Percentiles rank a stretch among this genome's conserved stretches.
Evolutionary conservation across 2,113 vertebrate species (phyloP).

Genomic region (Limnothrissa miodon): DNA sequence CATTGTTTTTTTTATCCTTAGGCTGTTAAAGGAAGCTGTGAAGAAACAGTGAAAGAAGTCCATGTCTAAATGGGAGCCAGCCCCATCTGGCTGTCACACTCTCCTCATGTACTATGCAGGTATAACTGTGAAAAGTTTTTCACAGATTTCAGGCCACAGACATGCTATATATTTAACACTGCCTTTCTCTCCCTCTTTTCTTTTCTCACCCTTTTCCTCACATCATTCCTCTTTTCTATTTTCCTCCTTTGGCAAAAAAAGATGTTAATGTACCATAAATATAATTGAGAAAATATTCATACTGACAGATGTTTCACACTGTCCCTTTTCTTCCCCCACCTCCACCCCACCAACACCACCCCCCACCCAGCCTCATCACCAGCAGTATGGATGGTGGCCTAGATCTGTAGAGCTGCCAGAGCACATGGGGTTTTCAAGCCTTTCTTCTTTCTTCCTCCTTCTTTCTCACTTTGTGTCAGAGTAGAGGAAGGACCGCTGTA

Average conservation of each 20-base stretch:
- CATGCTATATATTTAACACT: neutral
- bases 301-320: neutral
- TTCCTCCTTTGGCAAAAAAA: neutral
- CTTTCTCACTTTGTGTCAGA: neutral
- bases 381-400: neutral
- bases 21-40: too few relatives aligned
- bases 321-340: neutral
- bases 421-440: neutral
- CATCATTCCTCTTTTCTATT: neutral
- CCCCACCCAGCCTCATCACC: neutral
- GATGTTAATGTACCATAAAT: slow-evolving; percentile 4
- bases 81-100: neutral
- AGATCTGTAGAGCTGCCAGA: neutral
- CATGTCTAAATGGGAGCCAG: too few relatives aligned
- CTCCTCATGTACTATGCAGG: neutral
- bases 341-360: neutral
- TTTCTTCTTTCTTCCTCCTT: neutral
- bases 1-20: too few relatives aligned
- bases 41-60: too few relatives aligned
- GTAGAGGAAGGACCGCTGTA: neutral
- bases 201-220: neutral
- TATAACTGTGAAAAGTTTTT: neutral
- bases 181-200: neutral
- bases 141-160: neutral
- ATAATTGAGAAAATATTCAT: neutral